Evolutionary conservation across 2,113 vertebrate genomes (phyloP).

Genomic region (Pseudolaguvia tuberculata): DNA sequence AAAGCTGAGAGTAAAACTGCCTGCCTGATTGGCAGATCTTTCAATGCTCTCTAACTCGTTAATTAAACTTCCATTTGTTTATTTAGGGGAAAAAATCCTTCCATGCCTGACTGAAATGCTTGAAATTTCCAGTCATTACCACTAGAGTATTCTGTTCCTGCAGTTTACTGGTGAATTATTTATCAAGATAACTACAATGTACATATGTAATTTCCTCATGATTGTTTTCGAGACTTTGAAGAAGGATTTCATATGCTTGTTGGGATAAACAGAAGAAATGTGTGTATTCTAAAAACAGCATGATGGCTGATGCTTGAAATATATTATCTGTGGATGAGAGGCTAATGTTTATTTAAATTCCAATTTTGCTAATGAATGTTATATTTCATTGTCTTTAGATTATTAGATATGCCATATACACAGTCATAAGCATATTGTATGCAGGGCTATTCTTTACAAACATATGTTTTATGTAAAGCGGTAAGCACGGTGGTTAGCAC

Average conservation of each 20-base stretch:
- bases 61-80: conserved; percentile 27
- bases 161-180: conserved; percentile 18
- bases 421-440: neutral
- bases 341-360: neutral
- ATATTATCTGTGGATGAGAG: neutral
- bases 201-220: conserved; percentile 10
- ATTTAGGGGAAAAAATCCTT: conserved; percentile 5
- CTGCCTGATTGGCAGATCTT: conserved; percentile 5
- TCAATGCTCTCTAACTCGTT: conserved; percentile 12
- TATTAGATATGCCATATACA: no score
- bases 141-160: neutral
- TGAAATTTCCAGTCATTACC: conserved; percentile 25
- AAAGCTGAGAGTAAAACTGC: conserved; percentile 14
- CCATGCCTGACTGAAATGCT: conserved; percentile 4
- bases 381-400: neutral
- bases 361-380: neutral
- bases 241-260: neutral
- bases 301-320: neutral
- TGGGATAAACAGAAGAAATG: conserved; percentile 12
- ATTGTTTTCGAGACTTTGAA: conserved; percentile 15
- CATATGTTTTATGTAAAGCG: no score
- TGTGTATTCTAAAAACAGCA: neutral
- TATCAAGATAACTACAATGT: conserved; percentile 16
- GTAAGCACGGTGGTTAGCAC: no score
- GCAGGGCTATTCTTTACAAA: neutral